Evolutionary conservation across 2,888 invertebrate species (phyloP), one percentile per base, ranked within the genome.

Genomic region (Polylopha cassiicola): DNA sequence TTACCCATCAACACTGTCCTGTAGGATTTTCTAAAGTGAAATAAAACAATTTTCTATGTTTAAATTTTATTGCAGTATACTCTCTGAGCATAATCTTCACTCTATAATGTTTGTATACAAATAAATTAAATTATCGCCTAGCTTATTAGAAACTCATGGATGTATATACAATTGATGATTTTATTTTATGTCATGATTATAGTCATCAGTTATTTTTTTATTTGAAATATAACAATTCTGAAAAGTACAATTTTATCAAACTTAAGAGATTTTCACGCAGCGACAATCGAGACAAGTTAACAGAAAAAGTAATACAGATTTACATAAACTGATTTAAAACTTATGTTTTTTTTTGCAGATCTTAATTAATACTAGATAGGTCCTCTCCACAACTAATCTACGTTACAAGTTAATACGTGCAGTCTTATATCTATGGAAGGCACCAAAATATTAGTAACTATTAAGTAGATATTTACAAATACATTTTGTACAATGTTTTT

Each of bases 381-480:
- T 36, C 41, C 41, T 15, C 36, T 41, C 30, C 34, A 36, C 39
- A 34, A 24, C 23, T 36, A 22, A 6, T 32, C 22, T 32, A 32
- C 13, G 5, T 8, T 4, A 29, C 29, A 20, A 20, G 29, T 15
- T 46, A 41, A 29, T 38, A 49, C 57, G 61, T 58, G 59, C 61
- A 64, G 55, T 64, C 65, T 70, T 68, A 71, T 43, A 44, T 31
- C 61, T 69, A 71, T 69, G 71, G 70, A 73, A 72, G 71, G 72
- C 72, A 71, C 71, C 67, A 58, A 53, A 48, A 46, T 51, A 58
- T 41, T 41, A 41, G 41, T 41, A 36, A 29, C 13, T 16, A 14
- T 33, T 34, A 41, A 30, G 29, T 41, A 41, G 13, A n/a, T 51
- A 47, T 34, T 50, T 45, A 56, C 50, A 51, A 47, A 52, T 61